Evolutionary conservation across 2,888 invertebrate genomes (phyloP).

Genomic region (Tetanocera ferruginea): DNA sequence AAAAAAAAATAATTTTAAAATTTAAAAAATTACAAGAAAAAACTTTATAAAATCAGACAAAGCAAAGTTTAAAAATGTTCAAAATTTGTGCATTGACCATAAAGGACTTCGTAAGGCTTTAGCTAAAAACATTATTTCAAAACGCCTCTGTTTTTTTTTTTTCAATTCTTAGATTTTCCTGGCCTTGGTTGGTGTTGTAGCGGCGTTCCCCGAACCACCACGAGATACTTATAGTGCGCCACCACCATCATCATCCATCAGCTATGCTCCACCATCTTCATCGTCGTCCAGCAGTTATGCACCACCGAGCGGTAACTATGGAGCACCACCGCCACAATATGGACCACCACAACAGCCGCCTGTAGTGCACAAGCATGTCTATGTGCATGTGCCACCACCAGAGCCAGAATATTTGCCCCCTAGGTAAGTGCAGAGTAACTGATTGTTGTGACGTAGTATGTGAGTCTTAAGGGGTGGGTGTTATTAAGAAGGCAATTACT

Average conservation of each 20-base stretch:
- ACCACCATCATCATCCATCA: slow-evolving; percentile 59
- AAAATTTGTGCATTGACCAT: slow-evolving; percentile 6
- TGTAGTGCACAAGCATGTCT: slow-evolving; percentile 90
- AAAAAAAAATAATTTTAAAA: neutral
- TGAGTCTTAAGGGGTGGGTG: too few relatives aligned
- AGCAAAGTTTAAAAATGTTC: neutral
- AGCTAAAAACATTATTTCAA: neutral
- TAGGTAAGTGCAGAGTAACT: slow-evolving; percentile 69
- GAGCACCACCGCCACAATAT: slow-evolving; percentile 75
- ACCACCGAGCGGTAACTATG: slow-evolving; percentile 70
- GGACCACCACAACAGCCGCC: slow-evolving; percentile 81
- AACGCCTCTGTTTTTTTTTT: slow-evolving; percentile 24
- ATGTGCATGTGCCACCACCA: slow-evolving; percentile 91
- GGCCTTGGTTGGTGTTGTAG: slow-evolving; percentile 60
- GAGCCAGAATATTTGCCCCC: slow-evolving; percentile 83
- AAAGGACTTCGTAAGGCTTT: neutral
- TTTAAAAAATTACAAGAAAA: slow-evolving; percentile 9
- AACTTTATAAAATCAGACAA: neutral
- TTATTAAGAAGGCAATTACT: too few relatives aligned
- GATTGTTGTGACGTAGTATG: too few relatives aligned
- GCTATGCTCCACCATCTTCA: slow-evolving; percentile 74
- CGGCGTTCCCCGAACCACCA: slow-evolving; percentile 67
- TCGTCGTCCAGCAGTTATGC: slow-evolving; percentile 70
- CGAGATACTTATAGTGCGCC: slow-evolving; percentile 64
- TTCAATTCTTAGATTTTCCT: slow-evolving; percentile 57